A percentile compares a stretch with the other conserved stretches of the same genome.
These are phyloP conservation scores for Ceratina australensis DNA, from an alignment of 1,140 invertebrate species.

Conservation along the genomic window DNA sequence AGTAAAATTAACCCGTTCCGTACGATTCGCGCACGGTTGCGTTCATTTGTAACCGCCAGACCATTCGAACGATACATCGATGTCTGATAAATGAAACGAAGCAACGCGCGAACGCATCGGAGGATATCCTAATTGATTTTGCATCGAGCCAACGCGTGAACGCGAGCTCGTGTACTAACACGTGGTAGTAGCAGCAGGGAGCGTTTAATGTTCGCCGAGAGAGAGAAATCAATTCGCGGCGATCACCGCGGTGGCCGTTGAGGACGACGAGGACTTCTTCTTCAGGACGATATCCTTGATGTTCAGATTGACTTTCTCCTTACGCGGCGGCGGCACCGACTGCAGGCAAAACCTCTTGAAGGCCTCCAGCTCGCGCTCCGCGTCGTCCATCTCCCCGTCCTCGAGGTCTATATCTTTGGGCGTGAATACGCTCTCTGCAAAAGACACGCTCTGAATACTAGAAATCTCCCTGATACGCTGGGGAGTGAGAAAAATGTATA, in stretches of 20 bases:
- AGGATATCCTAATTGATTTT: not conserved
- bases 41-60: constrained; percentile 1
- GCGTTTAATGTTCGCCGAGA: not conserved
- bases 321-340: constrained; percentile 84
- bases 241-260: constrained; percentile 51
- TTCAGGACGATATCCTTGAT: constrained; percentile 87
- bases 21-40: not conserved
- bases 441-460: constrained; percentile 75
- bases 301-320: constrained; percentile 87
- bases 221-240: constrained; percentile 60
- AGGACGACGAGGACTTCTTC: constrained; percentile 78
- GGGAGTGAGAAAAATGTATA: constrained; percentile 18
- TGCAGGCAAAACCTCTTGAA: constrained; percentile 90
- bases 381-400: constrained; percentile 87
- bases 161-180: constrained; percentile 10
- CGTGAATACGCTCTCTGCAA: constrained; percentile 88
- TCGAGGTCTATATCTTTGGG: constrained; percentile 88
- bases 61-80: constrained; percentile 27
- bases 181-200: constrained; percentile 2
- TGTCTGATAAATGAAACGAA: not conserved
- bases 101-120: too few species aligned
- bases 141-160: constrained; percentile 7
- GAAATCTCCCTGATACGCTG: constrained; percentile 22
- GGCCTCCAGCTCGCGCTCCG: constrained; percentile 87
- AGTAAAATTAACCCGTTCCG: not conserved